Percentiles rank a stretch among this genome's conserved stretches.
phyloP scores from a whole-genome alignment of 2,797 vertebrate species.

The Naso thynnoides region DNA sequence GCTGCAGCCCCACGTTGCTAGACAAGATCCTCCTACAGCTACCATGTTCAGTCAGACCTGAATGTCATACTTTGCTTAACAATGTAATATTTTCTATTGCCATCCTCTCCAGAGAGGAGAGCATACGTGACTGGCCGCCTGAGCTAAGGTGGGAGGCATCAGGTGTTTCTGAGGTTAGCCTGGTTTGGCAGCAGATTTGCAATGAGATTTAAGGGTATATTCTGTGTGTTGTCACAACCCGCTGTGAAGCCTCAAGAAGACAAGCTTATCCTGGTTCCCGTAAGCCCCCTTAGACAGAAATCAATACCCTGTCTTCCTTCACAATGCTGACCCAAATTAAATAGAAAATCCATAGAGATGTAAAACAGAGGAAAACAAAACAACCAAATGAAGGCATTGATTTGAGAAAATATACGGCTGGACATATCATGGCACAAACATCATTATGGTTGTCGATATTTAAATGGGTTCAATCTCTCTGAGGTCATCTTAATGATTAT shows the following conservation, averaged over 20 bases:
- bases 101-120: conserved; percentile 30
- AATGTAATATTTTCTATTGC: conserved; percentile 54
- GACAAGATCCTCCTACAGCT: conserved; percentile 71
- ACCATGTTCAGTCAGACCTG: conserved; percentile 46
- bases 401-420: conserved; percentile 60
- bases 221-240: conserved; percentile 70
- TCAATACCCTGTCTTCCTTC: conserved; percentile 81
- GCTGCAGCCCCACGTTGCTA: conserved; percentile 42
- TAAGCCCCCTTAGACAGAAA: conserved; percentile 80
- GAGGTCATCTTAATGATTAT: conserved; percentile 54
- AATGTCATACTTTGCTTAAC: conserved; percentile 58
- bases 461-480: conserved; percentile 56
- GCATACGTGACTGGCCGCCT: conserved; percentile 51
- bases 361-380: conserved; percentile 80
- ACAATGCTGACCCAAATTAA: conserved; percentile 84
- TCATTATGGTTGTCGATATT: conserved; percentile 64
- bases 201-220: conserved; percentile 60
- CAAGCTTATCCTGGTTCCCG: conserved; percentile 70
- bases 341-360: conserved; percentile 83
- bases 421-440: conserved; percentile 65
- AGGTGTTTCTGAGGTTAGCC: conserved; percentile 57
- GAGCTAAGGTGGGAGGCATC: conserved; percentile 52
- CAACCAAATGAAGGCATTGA: conserved; percentile 76
- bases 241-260: conserved; percentile 74
- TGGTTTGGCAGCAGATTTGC: conserved; percentile 65